Evolutionary conservation across 2,888 invertebrate species (phyloP), one percentile per base, ranked within the genome.

Genomic region (Enoplolaimus lenunculus): DNA sequence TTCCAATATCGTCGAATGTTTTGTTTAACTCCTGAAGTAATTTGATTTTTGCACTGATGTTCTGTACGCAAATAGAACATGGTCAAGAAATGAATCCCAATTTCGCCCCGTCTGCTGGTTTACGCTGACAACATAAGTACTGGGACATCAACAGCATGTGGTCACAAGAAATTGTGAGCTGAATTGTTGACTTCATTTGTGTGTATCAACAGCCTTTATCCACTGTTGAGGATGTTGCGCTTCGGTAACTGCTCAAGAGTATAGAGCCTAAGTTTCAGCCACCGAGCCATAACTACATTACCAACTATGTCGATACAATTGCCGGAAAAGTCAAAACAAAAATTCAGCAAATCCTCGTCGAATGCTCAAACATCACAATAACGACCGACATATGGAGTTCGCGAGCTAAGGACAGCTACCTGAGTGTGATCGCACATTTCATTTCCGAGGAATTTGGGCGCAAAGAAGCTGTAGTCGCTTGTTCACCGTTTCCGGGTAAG

Each of bases 351-450:
- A 21, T 57, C 57, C 57, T 57, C 26, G 57, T 21, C 57, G 26
- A 57, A 57, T 21, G 26, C 21, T 26, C 26, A 21, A 21, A 57
- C 26, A 57, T 57, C 21, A 21, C 57, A 16, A 28, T n/a, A 16
- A 62, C 64, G 13, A 62, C 64, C 7, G 64, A 62, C 64, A 62
- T 62, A 16, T 62, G 64, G 64, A 30, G 30, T 16, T 62, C 64
- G 7, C 13, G 16, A 7, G n/a, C 64, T 7, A 7, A n/a, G 13
- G 7, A 30, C 7, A 62, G 64, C 64, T 62, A 62, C n/a, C 7
- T 62, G 13, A 62, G 64, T 31, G 7, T 62, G 13, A 62, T 28
- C 33, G 64, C 16, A 16, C 64, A 62, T 62, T 62, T 30, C n/a
- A 62, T 62, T 28, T 16, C 64, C 64, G 64, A 62, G 33, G 16